Conservation (phyloP, 2,797 vertebrate genomes). For the Protosalanx chinensis region DNA sequence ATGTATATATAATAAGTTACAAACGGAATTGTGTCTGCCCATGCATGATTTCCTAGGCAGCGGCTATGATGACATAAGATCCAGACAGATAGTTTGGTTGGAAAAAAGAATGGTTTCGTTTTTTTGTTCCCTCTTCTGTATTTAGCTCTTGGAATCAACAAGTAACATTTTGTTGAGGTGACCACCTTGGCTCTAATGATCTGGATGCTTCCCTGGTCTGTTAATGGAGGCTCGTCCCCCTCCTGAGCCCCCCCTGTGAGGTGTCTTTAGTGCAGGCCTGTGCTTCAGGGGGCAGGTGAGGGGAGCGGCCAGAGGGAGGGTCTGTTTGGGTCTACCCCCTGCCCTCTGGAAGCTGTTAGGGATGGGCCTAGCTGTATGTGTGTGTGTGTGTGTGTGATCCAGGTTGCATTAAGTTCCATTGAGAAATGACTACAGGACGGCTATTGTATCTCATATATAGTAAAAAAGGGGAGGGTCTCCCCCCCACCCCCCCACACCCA, state of each 20-base stretch:
- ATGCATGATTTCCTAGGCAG: no score
- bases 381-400: not conserved
- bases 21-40: slow-evolving; percentile 6
- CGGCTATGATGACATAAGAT: no score
- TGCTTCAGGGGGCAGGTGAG: not conserved
- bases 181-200: slow-evolving; percentile 54
- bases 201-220: slow-evolving; percentile 21
- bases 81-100: no score
- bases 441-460: no score
- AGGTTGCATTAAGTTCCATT: no score
- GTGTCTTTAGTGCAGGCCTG: slow-evolving; percentile 41
- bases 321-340: slow-evolving; percentile 41
- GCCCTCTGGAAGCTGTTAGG: slow-evolving; percentile 52
- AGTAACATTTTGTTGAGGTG: slow-evolving; percentile 38
- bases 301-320: not conserved
- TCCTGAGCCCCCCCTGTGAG: slow-evolving; percentile 32
- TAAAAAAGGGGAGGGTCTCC: no score
- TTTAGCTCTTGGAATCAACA: slow-evolving; percentile 37
- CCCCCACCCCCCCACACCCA: no score
- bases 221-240: not conserved
- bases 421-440: no score
- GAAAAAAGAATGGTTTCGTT: slow-evolving; percentile 33
- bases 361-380: slow-evolving; percentile 24
- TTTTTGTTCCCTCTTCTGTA: slow-evolving; percentile 3
- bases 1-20: not conserved